Conservation (phyloP, 2,797 vertebrate genomes). For the Rhinophrynus dorsalis region DNA sequence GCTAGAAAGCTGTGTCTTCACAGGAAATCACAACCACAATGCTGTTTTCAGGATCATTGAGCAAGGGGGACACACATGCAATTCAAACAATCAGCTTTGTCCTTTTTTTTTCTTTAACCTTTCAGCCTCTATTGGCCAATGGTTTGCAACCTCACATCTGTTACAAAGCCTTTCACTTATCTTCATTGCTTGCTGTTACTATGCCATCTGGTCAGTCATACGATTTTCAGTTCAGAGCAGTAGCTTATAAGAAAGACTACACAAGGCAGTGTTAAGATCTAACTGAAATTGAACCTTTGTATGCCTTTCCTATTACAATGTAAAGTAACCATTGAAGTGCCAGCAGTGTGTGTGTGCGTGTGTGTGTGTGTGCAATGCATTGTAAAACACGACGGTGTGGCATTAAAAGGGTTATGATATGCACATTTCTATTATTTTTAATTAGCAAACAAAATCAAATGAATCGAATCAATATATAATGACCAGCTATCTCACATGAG, state of each 20-base stretch:
- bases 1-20: background rate
- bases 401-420: too few relatives aligned
- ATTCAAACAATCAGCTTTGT: background rate
- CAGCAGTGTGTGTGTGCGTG: too few relatives aligned
- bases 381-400: too few relatives aligned
- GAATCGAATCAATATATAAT: too few relatives aligned
- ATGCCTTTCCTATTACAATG: too few relatives aligned
- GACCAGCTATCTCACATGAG: too few relatives aligned
- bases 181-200: slow-evolving; percentile 40
- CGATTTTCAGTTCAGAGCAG: slow-evolving; percentile 36
- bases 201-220: slow-evolving; percentile 41
- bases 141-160: slow-evolving; percentile 40
- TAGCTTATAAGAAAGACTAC: slow-evolving; percentile 14
- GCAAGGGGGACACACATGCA: background rate
- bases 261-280: slow-evolving; percentile 4
- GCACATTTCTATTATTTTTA: too few relatives aligned
- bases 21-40: background rate
- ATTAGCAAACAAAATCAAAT: too few relatives aligned
- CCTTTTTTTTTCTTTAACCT: slow-evolving; percentile 26
- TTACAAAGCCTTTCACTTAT: slow-evolving; percentile 38
- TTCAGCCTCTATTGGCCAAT: slow-evolving; percentile 34
- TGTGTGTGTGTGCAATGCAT: too few relatives aligned
- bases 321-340: too few relatives aligned
- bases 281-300: slow-evolving; percentile 15
- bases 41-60: slow-evolving; percentile 21